Evolutionary conservation across 2,113 vertebrate species (phyloP), one percentile per base, ranked within the genome.

Genomic region (Paratilapia polleni): DNA sequence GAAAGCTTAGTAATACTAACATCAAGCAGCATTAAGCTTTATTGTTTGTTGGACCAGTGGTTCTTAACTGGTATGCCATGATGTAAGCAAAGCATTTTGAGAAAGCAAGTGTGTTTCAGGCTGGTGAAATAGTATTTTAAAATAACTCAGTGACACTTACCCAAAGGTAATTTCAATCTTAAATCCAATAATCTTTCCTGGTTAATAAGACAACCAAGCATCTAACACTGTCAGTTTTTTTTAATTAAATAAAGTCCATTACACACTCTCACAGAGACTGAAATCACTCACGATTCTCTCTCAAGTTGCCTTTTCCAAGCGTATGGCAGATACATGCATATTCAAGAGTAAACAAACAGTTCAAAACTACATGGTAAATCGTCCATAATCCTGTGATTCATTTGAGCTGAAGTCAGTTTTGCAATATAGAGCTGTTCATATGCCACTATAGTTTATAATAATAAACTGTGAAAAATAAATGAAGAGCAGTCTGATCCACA

Each of bases 171-270:
- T n/a, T n/a, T n/a, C n/a, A n/a, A n/a, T n/a, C n/a, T 54, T 54
- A 54, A 31, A 73, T 54, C 24, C 43, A 6, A 15, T 54, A 47
- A 54, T 0, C 47, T 54, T 31, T 73, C 6, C 17, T 31, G 24
- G 43, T 73, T 73, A 73, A 73, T 28, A 52, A 74, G 12, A 58
- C n/a, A 34, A 52, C 12, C 41, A 61, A 59, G 15, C 31, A 28
- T 73, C 34, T 70, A 20, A 36, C 7, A 47, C 24, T 73, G n/a
- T 77, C 58, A 28, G 22, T 22, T n/a, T 77, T 91, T 90, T 87
- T 31, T 70, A 43, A 89, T 88, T 90, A 61, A 74, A 85, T 26
- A 84, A 86, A 82, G 70, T 73, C 38, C 6, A 80, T 70, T 70
- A 28, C 19, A 82, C 3, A 85, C 31, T 36, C 43, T 49, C 80